phyloP scores from a whole-genome alignment of 1,140 invertebrate genomes.

The Hetaerina americana region DNA sequence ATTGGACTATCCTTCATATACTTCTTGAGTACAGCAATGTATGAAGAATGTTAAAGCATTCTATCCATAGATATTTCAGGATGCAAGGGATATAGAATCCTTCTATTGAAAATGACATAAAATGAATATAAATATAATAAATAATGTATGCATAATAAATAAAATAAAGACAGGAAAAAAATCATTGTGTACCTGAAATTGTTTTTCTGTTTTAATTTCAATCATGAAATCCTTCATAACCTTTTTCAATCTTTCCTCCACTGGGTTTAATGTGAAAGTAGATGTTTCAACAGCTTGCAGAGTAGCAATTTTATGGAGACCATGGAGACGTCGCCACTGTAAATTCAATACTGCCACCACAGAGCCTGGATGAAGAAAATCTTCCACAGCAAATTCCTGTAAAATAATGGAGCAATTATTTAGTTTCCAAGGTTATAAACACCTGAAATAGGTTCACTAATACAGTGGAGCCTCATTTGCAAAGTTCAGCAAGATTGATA shows the following conservation, averaged over 20 bases:
- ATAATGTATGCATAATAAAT: no score
- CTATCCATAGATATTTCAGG: no score
- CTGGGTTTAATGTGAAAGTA: background rate
- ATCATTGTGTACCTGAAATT: no score
- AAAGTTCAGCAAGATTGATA: background rate
- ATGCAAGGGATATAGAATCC: no score
- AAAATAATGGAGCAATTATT: constrained; percentile 25
- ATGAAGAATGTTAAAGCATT: no score
- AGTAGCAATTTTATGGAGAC: background rate
- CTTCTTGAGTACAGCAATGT: no score
- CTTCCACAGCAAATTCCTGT: constrained; percentile 46
- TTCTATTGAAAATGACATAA: no score
- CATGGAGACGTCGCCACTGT: constrained; percentile 29
- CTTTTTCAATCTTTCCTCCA: background rate
- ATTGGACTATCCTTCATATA: no score
- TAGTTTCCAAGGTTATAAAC: no score
- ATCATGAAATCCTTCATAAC: background rate
- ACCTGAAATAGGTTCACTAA: background rate
- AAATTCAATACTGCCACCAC: constrained; percentile 47
- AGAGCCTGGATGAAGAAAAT: constrained; percentile 39
- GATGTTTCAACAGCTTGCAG: background rate
- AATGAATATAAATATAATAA: no score
- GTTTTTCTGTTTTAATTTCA: background rate
- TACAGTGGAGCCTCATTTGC: background rate
- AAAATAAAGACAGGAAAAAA: no score